Evolutionary conservation across 2,888 invertebrate species (phyloP), one percentile per base, ranked within the genome.

Genomic region (Onchidella celtica): DNA sequence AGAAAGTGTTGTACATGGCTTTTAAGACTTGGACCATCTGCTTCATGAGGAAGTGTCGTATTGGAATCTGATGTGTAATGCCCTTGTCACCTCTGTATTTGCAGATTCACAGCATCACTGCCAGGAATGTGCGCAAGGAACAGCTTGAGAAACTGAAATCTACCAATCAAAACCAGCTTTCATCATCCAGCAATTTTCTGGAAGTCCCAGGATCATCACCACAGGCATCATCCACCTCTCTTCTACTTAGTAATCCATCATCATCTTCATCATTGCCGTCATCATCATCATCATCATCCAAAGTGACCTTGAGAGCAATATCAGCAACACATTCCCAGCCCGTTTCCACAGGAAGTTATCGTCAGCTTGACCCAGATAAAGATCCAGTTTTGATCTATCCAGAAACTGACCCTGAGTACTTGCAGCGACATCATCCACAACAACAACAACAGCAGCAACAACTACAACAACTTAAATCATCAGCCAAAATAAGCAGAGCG

Each of bases 21-120:
- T n/a, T n/a, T n/a, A n/a, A n/a, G n/a, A n/a, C n/a, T n/a, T n/a
- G n/a, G n/a, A n/a, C n/a, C n/a, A n/a, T n/a, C n/a, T n/a, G n/a
- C n/a, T n/a, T n/a, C n/a, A n/a, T n/a, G n/a, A n/a, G n/a, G n/a
- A n/a, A n/a, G n/a, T n/a, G n/a, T n/a, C 6, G 47, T 47, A 17
- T 47, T 6, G 17, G 17, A 47, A 47, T 17, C 17, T 47, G 47
- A 47, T 47, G 47, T 47, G 6, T 47, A 47, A 11, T n/a, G n/a
- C n/a, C n/a, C n/a, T n/a, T n/a, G n/a, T 47, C 47, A 47, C 17
- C 17, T 24, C n/a, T 24, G 63, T 47, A 17, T 55, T 27, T 84
- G 1, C 85, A 90, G 90, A 84, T 90, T 40, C 89, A 90, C 82
- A 90, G 90, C 79, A 90, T 90, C 77, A 90, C 90, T 21, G 90